Base-by-base conservation (phyloP, 2,113 vertebrate genomes). In the Pithys albifrons region DNA sequence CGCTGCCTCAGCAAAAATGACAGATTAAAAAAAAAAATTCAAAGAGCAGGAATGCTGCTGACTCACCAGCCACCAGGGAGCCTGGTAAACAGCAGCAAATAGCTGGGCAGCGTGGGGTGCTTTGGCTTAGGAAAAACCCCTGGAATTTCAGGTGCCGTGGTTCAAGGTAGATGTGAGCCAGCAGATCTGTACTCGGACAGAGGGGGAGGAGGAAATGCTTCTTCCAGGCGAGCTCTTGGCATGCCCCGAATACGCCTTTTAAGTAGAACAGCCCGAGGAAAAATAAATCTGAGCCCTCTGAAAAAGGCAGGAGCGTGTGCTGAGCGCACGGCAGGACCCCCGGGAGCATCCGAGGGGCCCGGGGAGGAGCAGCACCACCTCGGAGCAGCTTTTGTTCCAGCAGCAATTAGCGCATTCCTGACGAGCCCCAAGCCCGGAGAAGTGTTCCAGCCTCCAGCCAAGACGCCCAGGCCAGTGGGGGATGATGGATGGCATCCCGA, bases 331-430 rank as follows among this genome's bases (percentile, higher is more conserved):
- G 24, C 61, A 37, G 89, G 45, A 92, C 67, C 92, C 37, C 92
- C 29, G 19, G 91, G 87, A 92, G 88, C 91, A 43, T 85, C 95
- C 67, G 35, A 7, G 2, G 25, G 57, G 19, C 33, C 93, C 71
- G 88, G 87, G 85, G 62, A 91, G 95, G 94, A 70, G 89, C 97
- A 76, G 65, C 91, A n/a, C 78, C 55, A 8, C 79, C 57, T 75
- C 97, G 73, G 97, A 96, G 91, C 75, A 9, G 8, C 96, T 97
- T 97, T 97, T 98, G 98, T 98, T 97, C 84, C 72, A 37, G 76
- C 39, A 48, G 96, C 95, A 96, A 92, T 97, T 96, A 94, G 39
- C 4, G 10, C 97, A 97, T 98, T 98, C 97, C 98, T 93, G 67
- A n/a, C 45, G 77, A 97, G 97, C 93, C 96, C 96, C 65, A 18